Base-by-base conservation (phyloP, 1,140 invertebrate species). In the Drosophila suzukii region DNA sequence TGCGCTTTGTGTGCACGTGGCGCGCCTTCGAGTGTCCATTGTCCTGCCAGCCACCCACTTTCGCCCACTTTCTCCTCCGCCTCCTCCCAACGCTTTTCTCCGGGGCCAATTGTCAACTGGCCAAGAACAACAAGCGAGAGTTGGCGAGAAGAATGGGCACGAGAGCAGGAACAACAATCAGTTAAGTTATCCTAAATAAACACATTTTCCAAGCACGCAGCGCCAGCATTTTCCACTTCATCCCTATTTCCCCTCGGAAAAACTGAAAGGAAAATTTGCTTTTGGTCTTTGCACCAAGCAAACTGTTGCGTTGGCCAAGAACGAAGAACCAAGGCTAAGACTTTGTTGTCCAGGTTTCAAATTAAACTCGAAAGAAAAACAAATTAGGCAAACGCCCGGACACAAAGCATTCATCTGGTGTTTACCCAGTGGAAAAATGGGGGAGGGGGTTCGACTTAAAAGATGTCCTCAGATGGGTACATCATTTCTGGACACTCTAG, bases 101-200 rank as follows among this genome's bases (percentile, higher is more conserved):
- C 54, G 58, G 46, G 67, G 51, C 61, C 78, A 83, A 89, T 83
- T 88, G 84, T 89, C 83, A 86, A 83, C 76, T 73, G 78, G 65
- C 78, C 56, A 55, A 49, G 57, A 72, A 81, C 66, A 73, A 65
- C 41, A 60, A 60, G 41, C 34, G 47, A 13, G 47, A 13, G n/a
- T 50, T 50, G 47, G 47, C 47, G 41, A 12, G 32, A 53, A 32
- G 43, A 49, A 13, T 54, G 46, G 61, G 50, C 27, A 41, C 56
- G 49, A 41, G 39, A 58, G 15, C 54, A 62, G 57, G 11, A 61
- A 61, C 55, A 77, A 80, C 47, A 56, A 68, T 38, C 68, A 78
- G 84, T 89, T 78, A 83, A 88, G 84, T 88, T 88, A 88, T 88
- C 83, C 83, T 88, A 88, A 88, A 88, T 88, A 88, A 88, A 88